Base-by-base conservation (phyloP, 2,888 invertebrate species). In the Rhingia campestris region DNA sequence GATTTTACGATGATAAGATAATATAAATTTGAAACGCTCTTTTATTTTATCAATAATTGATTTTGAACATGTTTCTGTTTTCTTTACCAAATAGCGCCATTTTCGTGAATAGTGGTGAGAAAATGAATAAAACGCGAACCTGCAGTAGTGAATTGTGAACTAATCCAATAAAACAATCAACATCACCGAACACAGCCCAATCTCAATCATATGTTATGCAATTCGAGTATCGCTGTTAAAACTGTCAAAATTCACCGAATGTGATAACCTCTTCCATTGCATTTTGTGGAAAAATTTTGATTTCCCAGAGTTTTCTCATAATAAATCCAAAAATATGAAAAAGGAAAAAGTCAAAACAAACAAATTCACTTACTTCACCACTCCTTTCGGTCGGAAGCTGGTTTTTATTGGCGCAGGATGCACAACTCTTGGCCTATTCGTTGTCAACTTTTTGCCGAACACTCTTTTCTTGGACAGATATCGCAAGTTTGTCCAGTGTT, bases 381-480 rank as follows among this genome's bases (percentile, higher is more conserved):
- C 94, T 10, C 92, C 93, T 14, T 88, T 86, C 9, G 95, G 95
- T 3, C 92, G 93, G 73, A 92, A 89, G 85, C 90, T 93, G 87
- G 92, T 93, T 2, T 93, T 93, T 88, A 91, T 91, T 45, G 86
- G 91, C 3, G 91, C 93, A 6, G 92, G 92, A 10, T 88, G 91
- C 22, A 89, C 92, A 9, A 91, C 92, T 10, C 86, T 93, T n/a
- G 91, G 91, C 2, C 87, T 91, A 7, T 88, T 91, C 67, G 61
- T 88, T 6, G 92, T 91, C 4, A 93, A 93, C 89, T 93, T 92
- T 88, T 81, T 93, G 45, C 94, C 95, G 0, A 93, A 96, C 76
- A 94, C 95, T 0, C 89, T 94, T 82, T 91, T 94, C 0, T 86
- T 95, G 2, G 89, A 93, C 3, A 92, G 94, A 88, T 95, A 94